Percentiles rank a stretch among this genome's conserved stretches.
phyloP scores from a whole-genome alignment of 2,888 invertebrate genomes.

The Helobdella robusta region DNA sequence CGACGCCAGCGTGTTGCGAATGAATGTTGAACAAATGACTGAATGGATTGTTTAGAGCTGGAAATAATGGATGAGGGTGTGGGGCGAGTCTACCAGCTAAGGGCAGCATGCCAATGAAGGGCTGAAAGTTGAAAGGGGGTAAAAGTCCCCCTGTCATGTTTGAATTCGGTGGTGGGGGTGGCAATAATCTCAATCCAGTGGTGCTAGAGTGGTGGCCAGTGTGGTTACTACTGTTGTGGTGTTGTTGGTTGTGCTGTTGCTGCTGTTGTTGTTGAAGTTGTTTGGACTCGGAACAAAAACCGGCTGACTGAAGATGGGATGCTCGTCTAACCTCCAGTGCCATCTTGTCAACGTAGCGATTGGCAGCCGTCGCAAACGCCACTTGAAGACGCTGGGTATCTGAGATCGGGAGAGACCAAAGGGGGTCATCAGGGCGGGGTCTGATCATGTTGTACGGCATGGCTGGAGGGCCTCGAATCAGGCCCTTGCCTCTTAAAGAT shows the following conservation, averaged over 20 bases:
- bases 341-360: constrained; percentile 13
- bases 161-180: too few relatives aligned
- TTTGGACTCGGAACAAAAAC: constrained; percentile 17
- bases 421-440: constrained; percentile 11
- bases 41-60: too few relatives aligned
- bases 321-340: constrained; percentile 14
- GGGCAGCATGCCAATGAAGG: constrained; percentile 8
- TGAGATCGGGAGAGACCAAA: constrained; percentile 13
- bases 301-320: constrained; percentile 12
- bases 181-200: too few relatives aligned
- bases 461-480: constrained; percentile 32
- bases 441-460: constrained; percentile 7
- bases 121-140: background rate
- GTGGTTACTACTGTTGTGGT: constrained; percentile 5
- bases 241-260: background rate
- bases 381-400: constrained; percentile 15
- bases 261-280: constrained; percentile 1
- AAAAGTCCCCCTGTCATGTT: background rate
- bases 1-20: background rate
- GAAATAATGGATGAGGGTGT: too few relatives aligned
- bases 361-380: constrained; percentile 16
- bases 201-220: too few relatives aligned
- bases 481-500: constrained; percentile 67
- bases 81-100: too few relatives aligned
- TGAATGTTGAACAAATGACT: background rate